These are phyloP conservation scores for Ashinkailepas kermadecensis DNA, from an alignment of 2,888 invertebrate species.

Conservation along the genomic window DNA sequence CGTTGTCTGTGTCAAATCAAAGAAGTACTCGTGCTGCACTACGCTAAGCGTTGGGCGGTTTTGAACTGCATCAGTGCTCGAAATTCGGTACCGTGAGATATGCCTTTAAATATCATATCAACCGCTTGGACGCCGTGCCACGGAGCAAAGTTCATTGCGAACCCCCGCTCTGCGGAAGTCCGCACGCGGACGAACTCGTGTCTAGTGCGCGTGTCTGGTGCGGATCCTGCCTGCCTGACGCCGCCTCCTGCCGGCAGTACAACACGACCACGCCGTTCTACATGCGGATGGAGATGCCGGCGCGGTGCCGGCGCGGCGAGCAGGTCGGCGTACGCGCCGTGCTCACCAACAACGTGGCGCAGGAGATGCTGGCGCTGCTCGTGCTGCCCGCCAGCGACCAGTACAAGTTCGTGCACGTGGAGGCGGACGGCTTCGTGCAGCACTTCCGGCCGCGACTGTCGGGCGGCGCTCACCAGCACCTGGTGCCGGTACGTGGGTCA, in stretches of 20 bases:
- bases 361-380: slow-evolving; percentile 42
- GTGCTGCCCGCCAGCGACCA: slow-evolving; percentile 46
- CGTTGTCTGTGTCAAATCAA: no score
- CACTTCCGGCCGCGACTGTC: slow-evolving; percentile 46
- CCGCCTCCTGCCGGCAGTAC: background rate
- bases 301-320: slow-evolving; percentile 47
- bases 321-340: slow-evolving; percentile 43
- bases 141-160: no score
- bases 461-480: slow-evolving; percentile 48
- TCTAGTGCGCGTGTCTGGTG: no score
- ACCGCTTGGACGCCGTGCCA: no score
- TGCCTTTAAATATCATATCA: no score
- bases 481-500: slow-evolving; percentile 43
- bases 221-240: no score
- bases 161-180: no score
- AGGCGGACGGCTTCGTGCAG: slow-evolving; percentile 45
- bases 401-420: slow-evolving; percentile 49
- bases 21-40: no score
- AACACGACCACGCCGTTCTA: slow-evolving; percentile 45
- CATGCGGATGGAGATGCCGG: slow-evolving; percentile 48
- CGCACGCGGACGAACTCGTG: no score
- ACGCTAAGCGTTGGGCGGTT: no score
- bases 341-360: slow-evolving; percentile 40
- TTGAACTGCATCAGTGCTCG: no score
- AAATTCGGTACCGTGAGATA: no score